Conservation (phyloP, 1,140 invertebrate genomes). For the Rhagoletis pomonella region DNA sequence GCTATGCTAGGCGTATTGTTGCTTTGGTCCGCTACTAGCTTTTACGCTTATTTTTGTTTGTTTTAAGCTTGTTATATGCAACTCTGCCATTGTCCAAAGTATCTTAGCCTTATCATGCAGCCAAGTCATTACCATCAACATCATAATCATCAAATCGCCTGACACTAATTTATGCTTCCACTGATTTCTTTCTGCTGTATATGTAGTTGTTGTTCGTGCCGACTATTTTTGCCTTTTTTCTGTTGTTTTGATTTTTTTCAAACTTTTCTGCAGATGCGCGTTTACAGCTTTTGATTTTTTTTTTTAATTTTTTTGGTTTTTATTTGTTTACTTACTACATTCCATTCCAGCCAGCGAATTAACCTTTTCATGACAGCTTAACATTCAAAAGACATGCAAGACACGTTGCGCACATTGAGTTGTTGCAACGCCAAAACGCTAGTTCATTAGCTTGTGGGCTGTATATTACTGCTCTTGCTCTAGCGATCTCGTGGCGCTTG, state of each 20-base stretch:
- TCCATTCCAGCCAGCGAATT: not conserved
- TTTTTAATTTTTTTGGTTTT: not conserved
- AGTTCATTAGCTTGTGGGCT: no score
- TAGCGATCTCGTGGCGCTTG: no score
- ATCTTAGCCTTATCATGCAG: constrained; percentile 12
- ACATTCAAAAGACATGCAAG: constrained; percentile 14
- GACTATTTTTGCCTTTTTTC: not conserved
- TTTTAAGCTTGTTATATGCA: not conserved
- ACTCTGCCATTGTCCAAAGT: not conserved
- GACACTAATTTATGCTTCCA: constrained; percentile 38
- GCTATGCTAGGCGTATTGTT: not conserved
- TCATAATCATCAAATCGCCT: constrained; percentile 48
- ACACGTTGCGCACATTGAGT: no score
- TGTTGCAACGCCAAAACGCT: no score
- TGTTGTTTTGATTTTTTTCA: not conserved
- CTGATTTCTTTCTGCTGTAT: not conserved
- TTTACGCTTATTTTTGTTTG: not conserved
- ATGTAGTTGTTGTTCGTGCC: not conserved
- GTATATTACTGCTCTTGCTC: no score
- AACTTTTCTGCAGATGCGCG: not conserved
- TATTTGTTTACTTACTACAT: not conserved
- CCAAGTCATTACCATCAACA: constrained; percentile 50
- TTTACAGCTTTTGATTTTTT: not conserved
- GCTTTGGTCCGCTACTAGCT: not conserved
- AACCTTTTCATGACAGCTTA: constrained; percentile 34